Percentiles rank a stretch among this genome's conserved stretches.
These are phyloP conservation scores for Oscheius onirici DNA, from an alignment of 2,888 invertebrate genomes.

Conservation along the genomic window DNA sequence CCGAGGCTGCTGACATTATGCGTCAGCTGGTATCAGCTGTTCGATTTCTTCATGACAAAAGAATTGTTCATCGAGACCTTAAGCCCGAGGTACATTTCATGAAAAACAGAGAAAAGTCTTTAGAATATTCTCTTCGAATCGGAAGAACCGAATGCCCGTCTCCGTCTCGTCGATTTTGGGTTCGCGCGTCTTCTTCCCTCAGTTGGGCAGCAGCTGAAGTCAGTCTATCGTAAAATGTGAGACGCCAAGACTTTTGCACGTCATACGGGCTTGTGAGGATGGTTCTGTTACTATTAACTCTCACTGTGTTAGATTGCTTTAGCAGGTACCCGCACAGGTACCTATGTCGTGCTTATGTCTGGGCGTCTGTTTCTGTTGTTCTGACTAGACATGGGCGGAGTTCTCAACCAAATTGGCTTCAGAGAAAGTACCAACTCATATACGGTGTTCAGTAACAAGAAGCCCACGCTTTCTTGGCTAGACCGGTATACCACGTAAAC, in stretches of 20 bases:
- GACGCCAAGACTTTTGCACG: conserved; percentile 24
- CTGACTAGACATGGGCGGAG: too few species aligned
- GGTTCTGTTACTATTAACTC: conserved; percentile 6
- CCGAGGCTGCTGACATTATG: conserved; percentile 81
- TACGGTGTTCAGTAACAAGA: too few species aligned
- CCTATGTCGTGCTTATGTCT: conserved; percentile 28
- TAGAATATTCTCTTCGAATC: conserved; percentile 81
- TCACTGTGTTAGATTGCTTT: background rate
- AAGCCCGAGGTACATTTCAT: conserved; percentile 83
- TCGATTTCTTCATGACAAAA: conserved; percentile 83
- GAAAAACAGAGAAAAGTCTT: conserved; percentile 26
- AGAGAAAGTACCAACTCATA: too few species aligned
- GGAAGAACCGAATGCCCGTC: conserved; percentile 76
- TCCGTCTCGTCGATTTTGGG: conserved; percentile 95
- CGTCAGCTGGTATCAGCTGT: conserved; percentile 84
- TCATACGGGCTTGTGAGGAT: conserved; percentile 2
- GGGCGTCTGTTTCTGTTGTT: conserved; percentile 5
- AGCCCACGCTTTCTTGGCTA: too few species aligned
- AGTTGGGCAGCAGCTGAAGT: conserved; percentile 62
- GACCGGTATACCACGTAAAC: too few species aligned
- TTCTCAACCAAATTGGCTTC: background rate
- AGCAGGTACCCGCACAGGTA: background rate
- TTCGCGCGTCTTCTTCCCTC: conserved; percentile 83
- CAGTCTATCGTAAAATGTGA: conserved; percentile 58
- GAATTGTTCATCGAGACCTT: conserved; percentile 90